Percentiles rank a stretch among this genome's conserved stretches.
These are phyloP conservation scores for Staurois parvus DNA, from an alignment of 2,797 vertebrate species.

Conservation along the genomic window DNA sequence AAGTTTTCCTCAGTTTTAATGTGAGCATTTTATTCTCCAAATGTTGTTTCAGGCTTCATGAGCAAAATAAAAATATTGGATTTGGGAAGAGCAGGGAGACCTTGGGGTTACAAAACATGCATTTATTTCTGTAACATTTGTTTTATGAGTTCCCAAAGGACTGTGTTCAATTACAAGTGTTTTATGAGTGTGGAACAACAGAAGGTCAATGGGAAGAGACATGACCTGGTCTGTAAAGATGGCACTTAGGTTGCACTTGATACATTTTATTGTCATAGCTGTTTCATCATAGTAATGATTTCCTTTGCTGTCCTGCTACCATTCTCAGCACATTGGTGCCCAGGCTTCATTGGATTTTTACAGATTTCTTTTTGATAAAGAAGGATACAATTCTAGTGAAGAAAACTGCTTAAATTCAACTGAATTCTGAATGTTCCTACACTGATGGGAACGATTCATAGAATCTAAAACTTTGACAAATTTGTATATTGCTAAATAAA, in stretches of 20 bases:
- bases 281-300: slow-evolving; percentile 44
- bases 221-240: slow-evolving; percentile 36
- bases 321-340: not conserved
- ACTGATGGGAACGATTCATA: no score
- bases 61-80: slow-evolving; percentile 38
- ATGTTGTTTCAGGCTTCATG: slow-evolving; percentile 23
- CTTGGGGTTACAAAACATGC: slow-evolving; percentile 43
- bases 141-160: slow-evolving; percentile 36
- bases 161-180: slow-evolving; percentile 43
- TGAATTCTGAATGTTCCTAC: no score
- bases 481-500: no score
- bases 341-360: not conserved
- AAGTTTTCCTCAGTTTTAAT: slow-evolving; percentile 37
- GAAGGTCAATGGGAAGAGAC: slow-evolving; percentile 47
- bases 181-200: slow-evolving; percentile 41
- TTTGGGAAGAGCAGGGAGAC: slow-evolving; percentile 38
- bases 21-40: slow-evolving; percentile 7
- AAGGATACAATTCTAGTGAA: not conserved
- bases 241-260: not conserved
- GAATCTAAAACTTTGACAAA: no score
- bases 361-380: not conserved
- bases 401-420: no score
- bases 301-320: not conserved
- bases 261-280: slow-evolving; percentile 29
- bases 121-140: slow-evolving; percentile 50